Evolutionary conservation across 2,888 invertebrate genomes (phyloP), one percentile per base, ranked within the genome.

Genomic region (Thera obeliscata): DNA sequence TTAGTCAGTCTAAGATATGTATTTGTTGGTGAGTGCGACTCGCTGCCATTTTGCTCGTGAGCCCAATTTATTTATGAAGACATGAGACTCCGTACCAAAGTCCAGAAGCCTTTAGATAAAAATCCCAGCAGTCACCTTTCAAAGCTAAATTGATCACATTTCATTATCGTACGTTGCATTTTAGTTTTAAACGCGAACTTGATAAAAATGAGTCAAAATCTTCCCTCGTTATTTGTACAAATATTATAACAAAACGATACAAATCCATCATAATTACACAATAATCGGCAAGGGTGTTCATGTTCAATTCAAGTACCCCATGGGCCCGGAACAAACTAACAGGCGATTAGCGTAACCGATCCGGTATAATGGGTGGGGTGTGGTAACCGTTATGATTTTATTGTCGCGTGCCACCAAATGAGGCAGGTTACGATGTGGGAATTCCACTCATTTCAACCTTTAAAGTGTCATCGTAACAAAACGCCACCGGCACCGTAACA

Each of bases 311-410:
- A 66, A 66, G 68, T 64, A 54, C 49, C 61, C 48, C 35, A 46
- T 41, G 41, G 57, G 56, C 48, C 89, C 91, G 89, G 90, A 88
- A 91, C 89, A 82, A 81, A 82, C 83, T 92, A 92, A 92, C 88
- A 90, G 89, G 88, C 91, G 92, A 93, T 93, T 91, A 92, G 91
- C 89, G 90, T 91, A 91, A 86, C 91, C 88, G 90, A 89, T 89
- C 88, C 86, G 84, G 87, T 88, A 89, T 91, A 91, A 92, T 91
- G 88, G 89, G 78, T 82, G 84, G 90, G 90, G 91, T 85, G 89
- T 84, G 80, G 76, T 74, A 76, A 82, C 81, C 82, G 87, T 81
- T 75, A 75, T 75, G 73, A 75, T 71, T 70, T 68, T 69, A 62
- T 71, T 69, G 74, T 72, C 73, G 75, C 73, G 73, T 75, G 74